A percentile compares a stretch with the other conserved stretches of the same genome.
phyloP scores from a whole-genome alignment of 2,113 vertebrate genomes.

The Chlamydotis undulata region DNA sequence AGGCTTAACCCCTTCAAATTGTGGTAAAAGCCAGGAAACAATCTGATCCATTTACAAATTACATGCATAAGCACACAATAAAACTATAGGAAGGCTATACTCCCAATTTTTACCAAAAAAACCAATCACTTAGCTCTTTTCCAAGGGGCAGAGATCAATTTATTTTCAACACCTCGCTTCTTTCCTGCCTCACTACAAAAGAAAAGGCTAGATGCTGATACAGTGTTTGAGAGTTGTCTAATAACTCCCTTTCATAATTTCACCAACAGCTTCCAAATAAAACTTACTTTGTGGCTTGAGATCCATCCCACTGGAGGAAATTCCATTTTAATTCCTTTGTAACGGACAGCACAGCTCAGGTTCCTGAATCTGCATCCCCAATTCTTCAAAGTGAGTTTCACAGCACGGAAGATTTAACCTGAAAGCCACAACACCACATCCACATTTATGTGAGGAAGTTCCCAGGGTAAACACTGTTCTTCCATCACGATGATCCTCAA shows the following conservation, averaged over 20 bases:
- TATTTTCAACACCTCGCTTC: not conserved
- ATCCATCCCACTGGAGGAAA: not conserved
- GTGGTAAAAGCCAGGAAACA: not conserved
- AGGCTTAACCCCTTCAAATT: not conserved
- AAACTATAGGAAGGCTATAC: not conserved
- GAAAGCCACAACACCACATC: not conserved
- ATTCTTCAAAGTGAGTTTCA: not conserved
- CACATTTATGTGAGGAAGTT: not conserved
- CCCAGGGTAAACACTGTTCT: not conserved
- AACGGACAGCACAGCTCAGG: not conserved
- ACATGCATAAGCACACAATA: not conserved
- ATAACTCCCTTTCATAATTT: not conserved
- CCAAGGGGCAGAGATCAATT: not conserved
- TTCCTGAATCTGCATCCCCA: not conserved
- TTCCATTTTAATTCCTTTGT: slow-evolving; percentile 3
- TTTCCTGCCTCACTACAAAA: not conserved
- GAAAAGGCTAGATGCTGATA: not conserved
- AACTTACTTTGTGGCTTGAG: not conserved
- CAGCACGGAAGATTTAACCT: not conserved
- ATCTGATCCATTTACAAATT: not conserved
- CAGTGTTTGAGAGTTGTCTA: not conserved
- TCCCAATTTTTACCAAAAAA: not conserved
- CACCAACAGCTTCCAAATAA: slow-evolving; percentile 28
- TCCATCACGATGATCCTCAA: not conserved
- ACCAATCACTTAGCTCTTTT: not conserved